phyloP scores from a whole-genome alignment of 2,113 vertebrate species.

The Micromys minutus region DNA sequence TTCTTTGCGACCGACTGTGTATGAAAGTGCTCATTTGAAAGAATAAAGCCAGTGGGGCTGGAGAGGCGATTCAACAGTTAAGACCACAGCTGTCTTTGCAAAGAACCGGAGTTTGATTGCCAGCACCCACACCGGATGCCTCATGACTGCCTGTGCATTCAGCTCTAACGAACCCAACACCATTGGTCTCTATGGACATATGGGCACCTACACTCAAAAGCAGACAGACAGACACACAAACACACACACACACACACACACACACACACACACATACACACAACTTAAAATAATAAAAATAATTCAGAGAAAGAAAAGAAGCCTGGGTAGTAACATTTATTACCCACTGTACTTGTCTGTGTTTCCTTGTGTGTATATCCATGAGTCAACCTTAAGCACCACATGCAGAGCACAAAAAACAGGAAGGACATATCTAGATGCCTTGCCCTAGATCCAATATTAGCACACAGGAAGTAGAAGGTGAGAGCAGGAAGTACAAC shows the following conservation, averaged over 20 bases:
- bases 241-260: not conserved
- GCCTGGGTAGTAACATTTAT: not conserved
- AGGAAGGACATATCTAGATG: not conserved
- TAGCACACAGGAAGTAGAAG: not conserved
- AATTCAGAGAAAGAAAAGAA: not conserved
- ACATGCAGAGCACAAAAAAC: not conserved
- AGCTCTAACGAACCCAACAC: not conserved
- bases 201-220: not conserved
- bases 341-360: fast-evolving
- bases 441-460: not conserved
- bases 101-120: not conserved
- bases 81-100: no score
- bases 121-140: not conserved
- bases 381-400: not conserved
- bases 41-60: not conserved
- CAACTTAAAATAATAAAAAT: not conserved
- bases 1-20: constrained; percentile 18
- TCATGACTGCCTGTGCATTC: no score
- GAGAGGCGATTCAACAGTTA: not conserved
- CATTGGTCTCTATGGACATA: not conserved
- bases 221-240: not conserved
- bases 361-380: not conserved
- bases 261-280: not conserved
- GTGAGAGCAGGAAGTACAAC: no score
- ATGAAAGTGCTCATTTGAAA: constrained; percentile 48